A percentile compares a stretch with the other conserved stretches of the same genome.
Evolutionary conservation across 92 coral and sea anemone genomes (phyloP).

Genomic region (Parazoanthus swiftii): DNA sequence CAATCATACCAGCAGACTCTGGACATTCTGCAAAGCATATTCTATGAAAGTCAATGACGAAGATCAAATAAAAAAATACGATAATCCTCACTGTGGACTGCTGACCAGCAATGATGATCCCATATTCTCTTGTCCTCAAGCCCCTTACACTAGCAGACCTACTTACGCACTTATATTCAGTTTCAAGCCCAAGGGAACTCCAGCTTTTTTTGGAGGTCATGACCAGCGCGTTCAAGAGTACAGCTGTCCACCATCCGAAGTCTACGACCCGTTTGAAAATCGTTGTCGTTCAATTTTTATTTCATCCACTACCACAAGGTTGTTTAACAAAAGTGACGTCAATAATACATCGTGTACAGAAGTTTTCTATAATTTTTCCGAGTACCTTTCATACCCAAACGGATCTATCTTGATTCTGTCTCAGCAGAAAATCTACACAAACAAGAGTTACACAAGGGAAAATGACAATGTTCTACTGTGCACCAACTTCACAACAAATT

Average conservation of each 20-base stretch:
- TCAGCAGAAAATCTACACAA: neutral
- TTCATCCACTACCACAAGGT: neutral
- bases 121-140: neutral
- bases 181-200: neutral
- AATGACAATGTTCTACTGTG: neutral
- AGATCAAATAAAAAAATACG: neutral
- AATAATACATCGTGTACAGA: neutral
- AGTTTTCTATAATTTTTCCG: neutral
- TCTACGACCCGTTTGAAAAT: slow-evolving; percentile 6
- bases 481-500: slow-evolving; percentile 6
- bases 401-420: slow-evolving; percentile 8
- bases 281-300: neutral
- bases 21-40: slow-evolving; percentile 5
- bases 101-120: neutral
- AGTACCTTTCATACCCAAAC: neutral
- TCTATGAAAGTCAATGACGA: neutral
- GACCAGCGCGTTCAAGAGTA: neutral
- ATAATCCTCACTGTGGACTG: slow-evolving; percentile 5
- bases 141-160: neutral
- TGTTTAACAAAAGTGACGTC: neutral
- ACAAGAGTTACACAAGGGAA: neutral
- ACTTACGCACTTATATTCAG: neutral
- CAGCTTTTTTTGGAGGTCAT: neutral
- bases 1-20: neutral
- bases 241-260: neutral